Evolutionary conservation across 1,140 invertebrate genomes (phyloP), one percentile per base, ranked within the genome.

Genomic region (Meloidogyne exigua): DNA sequence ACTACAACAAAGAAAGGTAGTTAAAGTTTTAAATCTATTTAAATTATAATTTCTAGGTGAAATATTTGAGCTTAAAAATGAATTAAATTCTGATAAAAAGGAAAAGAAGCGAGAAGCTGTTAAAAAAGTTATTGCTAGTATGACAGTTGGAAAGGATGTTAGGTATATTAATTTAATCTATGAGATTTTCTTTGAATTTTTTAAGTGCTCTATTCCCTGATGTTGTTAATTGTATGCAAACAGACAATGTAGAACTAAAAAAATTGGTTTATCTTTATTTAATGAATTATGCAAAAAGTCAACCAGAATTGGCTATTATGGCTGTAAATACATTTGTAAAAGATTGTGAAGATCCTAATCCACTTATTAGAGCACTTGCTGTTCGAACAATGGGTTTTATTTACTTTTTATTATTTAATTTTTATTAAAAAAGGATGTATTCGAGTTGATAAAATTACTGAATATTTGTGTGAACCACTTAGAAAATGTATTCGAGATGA

Each of bases 261-360:
- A 99, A 99, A 87, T 90, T 99, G 57, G 97, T 99, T 0, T 99
- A 99, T 88, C 90, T 99, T 23, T 99, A 99, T 88, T 89, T 99
- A 73, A 99, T 99, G 97, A 99, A 99, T 89, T 99, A 99, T 90
- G 97, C 97, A 69, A 99, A 99, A 89, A 98, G 94, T 82, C 97
- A 99, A 89, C 97, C 97, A 12, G 97, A 99, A 88, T 96, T 98
- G 93, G 96, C 97, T 70, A 99, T 99, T 75, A 98, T 99, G 95
- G 97, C 97, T 49, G 97, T 99, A 39, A 99, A 99, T 90, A 99
- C 97, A 26, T 99, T 99, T 91, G 97, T 99, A 67, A 88, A 96
- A 94, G 97, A 99, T 89, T 99, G 97, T 90, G 96, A 99, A 91
- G 97, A 99, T 90, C 94, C 96, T 15, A 99, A 99, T 91, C 97